Evolutionary conservation across 2,113 vertebrate species (phyloP).

Genomic region (Agapornis roseicollis): DNA sequence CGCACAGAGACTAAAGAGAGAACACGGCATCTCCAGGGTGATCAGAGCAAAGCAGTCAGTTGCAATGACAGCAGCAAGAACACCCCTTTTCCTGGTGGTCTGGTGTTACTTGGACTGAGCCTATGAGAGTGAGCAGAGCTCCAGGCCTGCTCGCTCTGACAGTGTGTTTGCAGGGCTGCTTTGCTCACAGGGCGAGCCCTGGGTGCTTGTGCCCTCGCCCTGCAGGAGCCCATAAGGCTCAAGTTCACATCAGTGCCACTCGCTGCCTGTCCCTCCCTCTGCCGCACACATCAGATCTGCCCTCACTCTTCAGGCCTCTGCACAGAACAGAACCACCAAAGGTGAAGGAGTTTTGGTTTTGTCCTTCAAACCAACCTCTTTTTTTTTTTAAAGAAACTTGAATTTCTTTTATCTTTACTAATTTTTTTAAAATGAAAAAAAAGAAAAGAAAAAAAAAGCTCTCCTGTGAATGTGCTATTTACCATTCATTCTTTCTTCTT

Average conservation of each 20-base stretch:
- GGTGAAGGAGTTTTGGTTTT: slow-evolving; percentile 3
- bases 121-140: background rate
- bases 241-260: background rate
- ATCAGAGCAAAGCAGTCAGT: background rate
- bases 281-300: background rate
- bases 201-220: background rate
- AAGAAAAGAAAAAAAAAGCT: background rate
- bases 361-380: slow-evolving; percentile 73
- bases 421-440: slow-evolving; percentile 48
- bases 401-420: slow-evolving; percentile 71
- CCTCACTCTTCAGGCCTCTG: background rate
- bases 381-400: slow-evolving; percentile 70
- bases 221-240: background rate
- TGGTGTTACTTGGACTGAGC: background rate
- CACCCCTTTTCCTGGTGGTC: accelerated
- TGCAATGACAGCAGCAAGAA: background rate
- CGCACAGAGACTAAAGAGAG: accelerated
- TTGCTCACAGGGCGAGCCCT: no score
- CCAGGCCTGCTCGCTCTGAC: background rate
- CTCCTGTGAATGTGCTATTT: slow-evolving; percentile 69
- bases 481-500: slow-evolving; percentile 41
- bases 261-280: accelerated
- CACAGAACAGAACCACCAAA: background rate
- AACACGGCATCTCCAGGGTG: accelerated
- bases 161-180: background rate